Conservation (phyloP, 2,888 invertebrate genomes). For the Prosapia bicincta region DNA sequence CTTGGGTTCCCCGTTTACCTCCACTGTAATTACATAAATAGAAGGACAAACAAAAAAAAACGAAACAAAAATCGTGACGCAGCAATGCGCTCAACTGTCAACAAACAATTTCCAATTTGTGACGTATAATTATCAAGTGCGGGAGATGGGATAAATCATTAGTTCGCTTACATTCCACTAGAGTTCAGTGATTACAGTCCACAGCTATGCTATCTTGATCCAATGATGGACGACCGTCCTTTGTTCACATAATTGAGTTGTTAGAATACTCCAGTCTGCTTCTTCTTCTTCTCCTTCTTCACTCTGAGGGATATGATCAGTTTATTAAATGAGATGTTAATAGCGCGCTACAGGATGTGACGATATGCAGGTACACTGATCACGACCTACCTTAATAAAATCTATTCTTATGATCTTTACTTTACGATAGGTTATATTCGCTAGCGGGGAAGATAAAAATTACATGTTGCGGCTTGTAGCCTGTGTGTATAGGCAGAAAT, state of each 20-base stretch:
- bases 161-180: not conserved
- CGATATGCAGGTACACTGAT: not conserved
- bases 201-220: not conserved
- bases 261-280: not conserved
- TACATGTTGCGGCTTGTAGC: not conserved
- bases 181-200: not conserved
- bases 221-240: not conserved
- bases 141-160: not conserved
- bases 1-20: not conserved
- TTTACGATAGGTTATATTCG: no score
- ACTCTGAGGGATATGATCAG: not conserved
- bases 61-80: not conserved
- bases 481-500: not conserved
- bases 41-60: not conserved
- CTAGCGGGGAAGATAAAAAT: not conserved
- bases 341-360: not conserved
- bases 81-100: not conserved
- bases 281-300: not conserved
- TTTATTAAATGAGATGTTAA: constrained; percentile 2
- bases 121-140: not conserved
- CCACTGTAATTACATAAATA: not conserved
- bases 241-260: not conserved
- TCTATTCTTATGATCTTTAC: no score
- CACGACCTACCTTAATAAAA: not conserved
- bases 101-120: constrained; percentile 2